Base-by-base conservation (phyloP, 2,113 vertebrate genomes). In the Marmota monax region DNA sequence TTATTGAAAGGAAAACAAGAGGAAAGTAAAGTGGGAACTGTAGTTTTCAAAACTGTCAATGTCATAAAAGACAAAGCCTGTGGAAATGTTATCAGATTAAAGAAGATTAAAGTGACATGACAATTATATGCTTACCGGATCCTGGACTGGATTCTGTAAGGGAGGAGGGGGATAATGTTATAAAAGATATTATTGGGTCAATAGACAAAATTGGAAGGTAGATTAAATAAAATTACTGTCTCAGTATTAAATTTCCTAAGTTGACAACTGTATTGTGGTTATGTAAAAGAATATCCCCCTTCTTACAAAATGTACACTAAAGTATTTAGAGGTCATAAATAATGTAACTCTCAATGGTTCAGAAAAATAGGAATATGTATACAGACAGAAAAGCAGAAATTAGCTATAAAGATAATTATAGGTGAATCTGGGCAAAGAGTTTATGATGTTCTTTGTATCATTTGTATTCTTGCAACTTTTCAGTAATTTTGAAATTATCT, bases 401-500 rank as follows among this genome's bases (percentile, higher is more conserved):
- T 74, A 77, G 29, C 76, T 85, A 22, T 83, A 70, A 48, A 29
- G 12, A 20, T 72, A 83, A 89, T 27, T 85, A 86, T 39, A 82
- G 25, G 20, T 76, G 12, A 58, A 61, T 79, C 61, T 72, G 25
- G 51, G 39, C 42, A 84, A 83, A 42, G 42, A 29, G 32, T 70
- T 18, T n/a, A 90, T 77, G 25, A 23, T 88, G 25, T 34, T 74
- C 10, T 65, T 61, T 84, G 37, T 91, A 88, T 20, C 34, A n/a
- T 88, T 88, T 27, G 89, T 70, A 16, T 76, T 58, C 32, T 65
- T 67, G 18, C 11, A 69, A 53, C 48, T 56, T 45, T 80, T 88
- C 29, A 87, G 39, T 73, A 86, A 67, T 79, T 94, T 86, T 84
- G 74, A 79, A 90, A 90, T 90, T 92, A 53, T 61, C 90, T 96